Base-by-base conservation (phyloP, 1,140 invertebrate species). In the Drosophila azteca region DNA sequence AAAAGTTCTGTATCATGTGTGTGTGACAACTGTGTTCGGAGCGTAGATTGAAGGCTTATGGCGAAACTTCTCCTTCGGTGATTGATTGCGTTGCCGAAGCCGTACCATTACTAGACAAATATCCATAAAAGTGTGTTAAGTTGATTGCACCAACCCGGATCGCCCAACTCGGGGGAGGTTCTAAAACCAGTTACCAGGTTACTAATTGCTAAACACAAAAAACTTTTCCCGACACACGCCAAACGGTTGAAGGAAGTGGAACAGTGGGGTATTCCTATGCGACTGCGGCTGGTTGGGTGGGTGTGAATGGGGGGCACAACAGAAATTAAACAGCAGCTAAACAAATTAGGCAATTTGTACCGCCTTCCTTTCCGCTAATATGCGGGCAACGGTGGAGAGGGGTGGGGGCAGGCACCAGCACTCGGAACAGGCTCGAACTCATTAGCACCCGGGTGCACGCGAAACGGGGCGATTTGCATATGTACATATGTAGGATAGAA, bases 361-460 rank as follows among this genome's bases (percentile, higher is more conserved):
- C 54, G 31, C 64, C 51, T 44, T 31, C 26, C 15, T 48, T 53
- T 43, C 67, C 67, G 31, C 65, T 69, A 69, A 26, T 58, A 64
- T 59, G 61, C 6, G 59, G 26, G 29, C 17, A 20, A 6, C 5
- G 3, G 2, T 6, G 8, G 24, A 13, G n/a, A 2, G 20, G 11
- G 20, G 7, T 11, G 13, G 13, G 51, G 39, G 11, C 20, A 45
- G 39, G 11, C 20, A 45, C 24, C 35, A 44, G 44, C 31, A 55
- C 48, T 9, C 35, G 20, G 43, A 45, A 71, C 46, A 43, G 57
- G 62, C 15, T 70, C 60, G 65, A 77, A 77, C 73, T 70, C 74
- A 77, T 77, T 77, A 77, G 74, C 74, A 77, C 77, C 66, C 62
- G 64, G 13, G 53, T 60, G 60, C 77, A 79, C 77, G 76, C 77